Evolutionary conservation across 2,888 invertebrate genomes (phyloP).

Genomic region (Tetragonula carbonaria): DNA sequence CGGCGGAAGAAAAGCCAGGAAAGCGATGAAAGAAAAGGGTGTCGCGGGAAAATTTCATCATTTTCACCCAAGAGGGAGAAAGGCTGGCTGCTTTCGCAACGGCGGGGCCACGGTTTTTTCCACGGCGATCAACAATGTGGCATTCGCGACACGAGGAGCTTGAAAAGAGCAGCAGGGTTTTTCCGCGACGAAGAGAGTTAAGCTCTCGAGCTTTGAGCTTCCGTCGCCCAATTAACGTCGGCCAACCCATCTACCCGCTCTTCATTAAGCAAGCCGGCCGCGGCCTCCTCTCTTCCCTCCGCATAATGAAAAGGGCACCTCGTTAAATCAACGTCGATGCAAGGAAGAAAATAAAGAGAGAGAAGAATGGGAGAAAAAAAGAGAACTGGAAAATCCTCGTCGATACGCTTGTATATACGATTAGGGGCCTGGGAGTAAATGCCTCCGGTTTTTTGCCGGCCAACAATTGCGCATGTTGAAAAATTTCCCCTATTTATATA

Average conservation of each 20-base stretch:
- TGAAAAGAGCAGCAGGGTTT: conserved; percentile 50
- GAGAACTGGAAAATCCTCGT: conserved; percentile 6
- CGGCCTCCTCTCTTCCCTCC: conserved; percentile 49
- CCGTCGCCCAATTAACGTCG: conserved; percentile 65
- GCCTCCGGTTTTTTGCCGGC: background rate
- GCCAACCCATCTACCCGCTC: conserved; percentile 46
- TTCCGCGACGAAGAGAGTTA: conserved; percentile 51
- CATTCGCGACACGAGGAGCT: conserved; percentile 21
- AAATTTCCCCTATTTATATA: background rate
- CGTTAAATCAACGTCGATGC: conserved; percentile 56
- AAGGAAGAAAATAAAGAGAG: background rate
- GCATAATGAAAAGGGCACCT: conserved; percentile 59
- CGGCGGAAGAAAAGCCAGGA: background rate
- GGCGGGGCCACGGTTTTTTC: background rate
- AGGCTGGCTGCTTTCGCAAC: background rate
- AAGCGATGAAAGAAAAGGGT: background rate
- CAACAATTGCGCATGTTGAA: background rate
- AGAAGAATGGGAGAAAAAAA: background rate
- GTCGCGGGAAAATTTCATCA: background rate
- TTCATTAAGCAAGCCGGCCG: conserved; percentile 49
- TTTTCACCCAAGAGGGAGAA: background rate
- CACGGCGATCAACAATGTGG: conserved; percentile 38
- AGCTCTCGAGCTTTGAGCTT: conserved; percentile 54
- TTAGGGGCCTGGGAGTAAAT: background rate
- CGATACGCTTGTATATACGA: background rate